Percentiles rank a stretch among this genome's conserved stretches.
phyloP scores from a whole-genome alignment of 1,140 invertebrate species.

The Ericerus pela region DNA sequence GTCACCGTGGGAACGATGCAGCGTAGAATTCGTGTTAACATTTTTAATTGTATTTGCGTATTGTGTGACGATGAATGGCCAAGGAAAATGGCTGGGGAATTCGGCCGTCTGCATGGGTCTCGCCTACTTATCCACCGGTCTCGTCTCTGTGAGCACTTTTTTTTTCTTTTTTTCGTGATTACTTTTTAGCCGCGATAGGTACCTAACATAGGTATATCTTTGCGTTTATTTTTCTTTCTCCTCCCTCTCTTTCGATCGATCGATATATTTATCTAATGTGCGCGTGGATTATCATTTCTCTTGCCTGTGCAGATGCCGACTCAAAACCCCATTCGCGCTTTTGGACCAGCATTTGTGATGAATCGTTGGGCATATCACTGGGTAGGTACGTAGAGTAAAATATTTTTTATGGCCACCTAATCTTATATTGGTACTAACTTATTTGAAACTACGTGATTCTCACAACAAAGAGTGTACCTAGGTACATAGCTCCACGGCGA shows the following conservation, averaged over 20 bases:
- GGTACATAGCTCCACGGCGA: too few relatives aligned
- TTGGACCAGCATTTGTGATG: slow-evolving; percentile 77
- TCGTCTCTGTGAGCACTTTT: slow-evolving; percentile 60
- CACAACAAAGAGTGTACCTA: too few relatives aligned
- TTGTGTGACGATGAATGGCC: slow-evolving; percentile 47
- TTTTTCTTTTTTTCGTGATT: too few relatives aligned
- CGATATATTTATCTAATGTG: too few relatives aligned
- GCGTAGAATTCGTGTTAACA: slow-evolving; percentile 63
- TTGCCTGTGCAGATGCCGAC: slow-evolving; percentile 54
- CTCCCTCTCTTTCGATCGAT: too few relatives aligned
- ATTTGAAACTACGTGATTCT: too few relatives aligned
- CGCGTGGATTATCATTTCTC: background rate
- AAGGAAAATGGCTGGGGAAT: slow-evolving; percentile 40
- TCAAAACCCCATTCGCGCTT: slow-evolving; percentile 74
- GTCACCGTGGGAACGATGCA: slow-evolving; percentile 57
- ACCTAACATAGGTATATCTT: too few relatives aligned
- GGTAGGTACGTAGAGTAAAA: too few relatives aligned
- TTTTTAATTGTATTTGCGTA: slow-evolving; percentile 67
- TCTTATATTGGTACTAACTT: too few relatives aligned
- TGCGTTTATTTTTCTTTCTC: too few relatives aligned
- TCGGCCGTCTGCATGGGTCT: slow-evolving; percentile 51
- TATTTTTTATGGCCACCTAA: too few relatives aligned
- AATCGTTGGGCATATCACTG: slow-evolving; percentile 80
- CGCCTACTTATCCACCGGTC: slow-evolving; percentile 69
- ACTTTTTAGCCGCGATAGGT: too few relatives aligned